These are phyloP conservation scores for Cochlearius cochlearius DNA, from an alignment of 2,113 vertebrate genomes.

Conservation along the genomic window DNA sequence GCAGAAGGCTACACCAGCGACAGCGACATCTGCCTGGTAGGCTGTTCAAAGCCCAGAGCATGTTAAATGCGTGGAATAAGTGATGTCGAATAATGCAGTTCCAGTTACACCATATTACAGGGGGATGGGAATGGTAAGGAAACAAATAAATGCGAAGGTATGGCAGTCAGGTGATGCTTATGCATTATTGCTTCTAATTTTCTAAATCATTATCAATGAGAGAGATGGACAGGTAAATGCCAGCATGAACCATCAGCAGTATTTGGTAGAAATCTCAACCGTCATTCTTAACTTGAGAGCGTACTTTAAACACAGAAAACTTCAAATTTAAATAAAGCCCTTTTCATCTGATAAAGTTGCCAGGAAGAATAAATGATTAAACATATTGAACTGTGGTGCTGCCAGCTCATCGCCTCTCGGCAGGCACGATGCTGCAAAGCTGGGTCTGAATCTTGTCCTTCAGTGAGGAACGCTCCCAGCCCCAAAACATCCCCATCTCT, in stretches of 20 bases:
- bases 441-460: neutral
- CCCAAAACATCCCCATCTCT: neutral
- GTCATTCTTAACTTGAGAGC: neutral
- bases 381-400: neutral
- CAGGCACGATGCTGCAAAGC: neutral
- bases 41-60: neutral
- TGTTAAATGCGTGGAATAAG: neutral
- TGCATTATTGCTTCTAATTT: neutral
- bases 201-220: neutral
- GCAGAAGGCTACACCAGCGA: neutral
- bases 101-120: neutral
- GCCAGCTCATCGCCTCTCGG: neutral
- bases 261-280: neutral
- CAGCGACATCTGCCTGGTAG: neutral
- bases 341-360: neutral
- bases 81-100: neutral
- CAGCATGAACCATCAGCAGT: neutral
- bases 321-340: neutral
- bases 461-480: neutral
- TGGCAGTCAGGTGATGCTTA: neutral
- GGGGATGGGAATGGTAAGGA: neutral
- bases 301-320: neutral
- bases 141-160: neutral
- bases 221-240: accelerated
- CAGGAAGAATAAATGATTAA: neutral